Evolutionary conservation across 2,113 vertebrate genomes (phyloP).

Genomic region (Zingel zingel): DNA sequence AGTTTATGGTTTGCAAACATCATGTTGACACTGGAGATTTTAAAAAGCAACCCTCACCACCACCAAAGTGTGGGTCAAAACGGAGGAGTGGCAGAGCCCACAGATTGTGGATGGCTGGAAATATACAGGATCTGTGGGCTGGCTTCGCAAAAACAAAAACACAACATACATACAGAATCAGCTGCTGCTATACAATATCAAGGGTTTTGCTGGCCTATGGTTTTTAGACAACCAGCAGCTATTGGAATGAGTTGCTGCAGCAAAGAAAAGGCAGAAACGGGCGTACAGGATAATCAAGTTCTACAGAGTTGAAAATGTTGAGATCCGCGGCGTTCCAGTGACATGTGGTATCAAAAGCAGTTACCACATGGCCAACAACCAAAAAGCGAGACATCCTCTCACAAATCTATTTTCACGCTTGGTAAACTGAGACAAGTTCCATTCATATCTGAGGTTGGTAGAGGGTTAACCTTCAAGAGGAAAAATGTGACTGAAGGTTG

Average conservation of each 20-base stretch:
- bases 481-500: conserved; percentile 9
- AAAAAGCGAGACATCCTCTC: background rate
- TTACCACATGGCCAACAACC: background rate
- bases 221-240: background rate
- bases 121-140: conserved; percentile 17
- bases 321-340: background rate
- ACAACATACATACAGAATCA: conserved; percentile 19
- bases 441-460: conserved; percentile 15
- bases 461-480: background rate
- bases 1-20: background rate
- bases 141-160: conserved; percentile 21
- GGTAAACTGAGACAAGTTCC: conserved; percentile 49
- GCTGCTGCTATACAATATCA: background rate
- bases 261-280: background rate
- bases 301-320: background rate
- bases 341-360: background rate
- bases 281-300: conserved; percentile 52
- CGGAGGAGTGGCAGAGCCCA: conserved; percentile 12
- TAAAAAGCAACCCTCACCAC: background rate
- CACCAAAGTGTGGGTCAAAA: conserved; percentile 28
- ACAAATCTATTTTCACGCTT: conserved; percentile 57
- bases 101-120: conserved; percentile 38
- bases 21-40: conserved; percentile 20
- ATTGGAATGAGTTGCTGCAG: background rate
- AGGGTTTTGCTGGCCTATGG: background rate